Conservation (phyloP, 1,140 invertebrate species). For the Bradysia coprophila region DNA sequence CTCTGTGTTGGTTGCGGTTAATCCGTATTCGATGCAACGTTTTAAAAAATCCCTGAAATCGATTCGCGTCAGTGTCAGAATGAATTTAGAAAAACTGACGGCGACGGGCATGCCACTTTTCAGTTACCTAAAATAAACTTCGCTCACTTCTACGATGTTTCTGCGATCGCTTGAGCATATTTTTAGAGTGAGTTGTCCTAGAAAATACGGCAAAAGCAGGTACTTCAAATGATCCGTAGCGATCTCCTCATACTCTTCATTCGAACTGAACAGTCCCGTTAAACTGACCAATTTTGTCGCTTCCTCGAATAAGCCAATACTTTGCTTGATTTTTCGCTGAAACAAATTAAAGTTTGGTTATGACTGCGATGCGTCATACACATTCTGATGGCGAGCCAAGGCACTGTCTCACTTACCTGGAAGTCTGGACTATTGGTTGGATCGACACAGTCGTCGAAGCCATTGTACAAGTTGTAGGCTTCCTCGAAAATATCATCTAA, state of each 20-base stretch:
- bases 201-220: constrained; percentile 61
- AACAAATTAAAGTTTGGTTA: constrained; percentile 10
- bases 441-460: constrained; percentile 30
- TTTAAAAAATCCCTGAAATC: constrained; percentile 50
- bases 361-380: constrained; percentile 4
- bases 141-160: constrained; percentile 48
- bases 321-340: constrained; percentile 43
- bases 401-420: constrained; percentile 28
- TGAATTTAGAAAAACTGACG: too few relatives aligned
- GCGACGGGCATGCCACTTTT: too few relatives aligned
- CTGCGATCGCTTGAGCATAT: constrained; percentile 37
- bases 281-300: constrained; percentile 57
- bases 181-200: constrained; percentile 56
- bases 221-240: constrained; percentile 70
- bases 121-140: constrained; percentile 62
- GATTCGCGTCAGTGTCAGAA: background rate
- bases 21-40: constrained; percentile 56
- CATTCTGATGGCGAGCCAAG: constrained; percentile 1
- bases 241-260: constrained; percentile 76
- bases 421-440: constrained; percentile 36
- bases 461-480: constrained; percentile 35
- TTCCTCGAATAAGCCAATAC: constrained; percentile 56
- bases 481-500: constrained; percentile 33
- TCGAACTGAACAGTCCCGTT: constrained; percentile 65
- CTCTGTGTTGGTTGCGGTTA: constrained; percentile 29